Percentiles rank a stretch among this genome's conserved stretches.
Evolutionary conservation across 1,140 invertebrate genomes (phyloP).

Genomic region (Lycorma delicatula): DNA sequence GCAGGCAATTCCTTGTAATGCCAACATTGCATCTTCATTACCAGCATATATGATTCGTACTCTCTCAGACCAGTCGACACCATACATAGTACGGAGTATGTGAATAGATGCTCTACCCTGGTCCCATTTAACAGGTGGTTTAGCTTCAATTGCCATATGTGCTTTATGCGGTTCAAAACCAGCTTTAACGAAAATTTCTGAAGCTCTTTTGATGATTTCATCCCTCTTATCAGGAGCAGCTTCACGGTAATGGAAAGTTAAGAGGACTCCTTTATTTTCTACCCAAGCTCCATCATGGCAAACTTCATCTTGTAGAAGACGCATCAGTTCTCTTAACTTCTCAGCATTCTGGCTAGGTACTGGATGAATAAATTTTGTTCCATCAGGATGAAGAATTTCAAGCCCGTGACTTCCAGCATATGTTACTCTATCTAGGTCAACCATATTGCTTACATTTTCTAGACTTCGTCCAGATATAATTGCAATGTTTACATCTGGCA

Average conservation of each 20-base stretch:
- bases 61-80: slow-evolving; percentile 83
- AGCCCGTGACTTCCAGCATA: slow-evolving; percentile 88
- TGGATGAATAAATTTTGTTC: slow-evolving; percentile 83
- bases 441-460: slow-evolving; percentile 82
- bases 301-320: slow-evolving; percentile 72
- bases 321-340: slow-evolving; percentile 70
- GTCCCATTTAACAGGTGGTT: slow-evolving; percentile 83
- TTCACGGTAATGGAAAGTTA: slow-evolving; percentile 84
- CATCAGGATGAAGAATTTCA: slow-evolving; percentile 83
- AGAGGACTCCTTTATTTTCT: slow-evolving; percentile 78
- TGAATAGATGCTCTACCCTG: slow-evolving; percentile 85
- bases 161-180: slow-evolving; percentile 69
- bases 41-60: slow-evolving; percentile 85
- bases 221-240: slow-evolving; percentile 56
- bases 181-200: slow-evolving; percentile 58
- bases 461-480: slow-evolving; percentile 81
- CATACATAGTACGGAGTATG: slow-evolving; percentile 79
- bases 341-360: slow-evolving; percentile 79
- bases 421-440: slow-evolving; percentile 50
- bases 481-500: slow-evolving; percentile 80
- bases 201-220: slow-evolving; percentile 56
- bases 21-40: slow-evolving; percentile 85
- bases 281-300: slow-evolving; percentile 85
- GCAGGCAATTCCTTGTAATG: slow-evolving; percentile 79
- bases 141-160: slow-evolving; percentile 80